A percentile compares a stretch with the other conserved stretches of the same genome.
Conservation (phyloP, 53 echinoderm and acorn worm species). For the Paelopatides confundens region DNA sequence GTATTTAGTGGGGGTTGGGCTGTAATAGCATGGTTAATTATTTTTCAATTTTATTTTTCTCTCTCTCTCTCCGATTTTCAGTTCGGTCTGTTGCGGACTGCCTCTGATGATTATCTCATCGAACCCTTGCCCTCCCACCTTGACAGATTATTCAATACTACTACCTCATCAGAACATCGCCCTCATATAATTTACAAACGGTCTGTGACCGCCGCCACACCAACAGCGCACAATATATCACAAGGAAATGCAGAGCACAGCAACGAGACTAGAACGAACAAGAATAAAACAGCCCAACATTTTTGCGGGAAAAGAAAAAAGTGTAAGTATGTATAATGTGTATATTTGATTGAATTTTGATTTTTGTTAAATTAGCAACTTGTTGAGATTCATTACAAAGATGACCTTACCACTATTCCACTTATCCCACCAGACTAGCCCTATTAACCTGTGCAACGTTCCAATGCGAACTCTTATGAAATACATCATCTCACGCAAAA, state of each 20-base stretch:
- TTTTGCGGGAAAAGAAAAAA: slow-evolving; percentile 94
- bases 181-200: slow-evolving; percentile 89
- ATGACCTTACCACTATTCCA: no score
- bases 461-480: no score
- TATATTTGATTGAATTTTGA: no score
- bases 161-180: slow-evolving; percentile 36
- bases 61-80: slow-evolving; percentile 54
- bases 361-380: no score
- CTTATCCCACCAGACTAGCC: no score
- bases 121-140: slow-evolving; percentile 80
- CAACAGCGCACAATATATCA: background rate
- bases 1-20: no score
- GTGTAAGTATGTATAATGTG: slow-evolving; percentile 94
- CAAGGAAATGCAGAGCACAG: background rate
- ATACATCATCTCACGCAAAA: no score
- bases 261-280: background rate
- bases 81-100: slow-evolving; percentile 84
- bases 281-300: slow-evolving; percentile 79
- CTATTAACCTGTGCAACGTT: no score
- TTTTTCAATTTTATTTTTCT: background rate
- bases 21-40: no score
- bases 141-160: slow-evolving; percentile 45
- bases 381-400: no score
- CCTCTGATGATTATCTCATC: slow-evolving; percentile 82
- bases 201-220: slow-evolving; percentile 28